These are phyloP conservation scores for Lymantria monacha DNA, from an alignment of 2,888 invertebrate species.

Conservation along the genomic window DNA sequence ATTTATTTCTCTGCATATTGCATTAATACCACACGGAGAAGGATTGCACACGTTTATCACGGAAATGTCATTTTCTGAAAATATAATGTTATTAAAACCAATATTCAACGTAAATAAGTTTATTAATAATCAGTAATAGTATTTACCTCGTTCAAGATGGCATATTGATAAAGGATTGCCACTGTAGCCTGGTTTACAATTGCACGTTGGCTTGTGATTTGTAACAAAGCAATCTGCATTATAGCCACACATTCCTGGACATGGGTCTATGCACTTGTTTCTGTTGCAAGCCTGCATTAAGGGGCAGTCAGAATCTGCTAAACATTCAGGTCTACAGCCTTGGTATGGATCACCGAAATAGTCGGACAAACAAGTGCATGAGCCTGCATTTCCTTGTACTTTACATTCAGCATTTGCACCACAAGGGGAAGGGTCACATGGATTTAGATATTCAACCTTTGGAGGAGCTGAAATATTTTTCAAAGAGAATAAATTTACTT, in stretches of 20 bases:
- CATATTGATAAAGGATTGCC: slow-evolving; percentile 85
- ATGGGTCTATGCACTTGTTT: slow-evolving; percentile 86
- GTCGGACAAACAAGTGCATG: slow-evolving; percentile 86
- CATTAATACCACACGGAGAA: slow-evolving; percentile 87
- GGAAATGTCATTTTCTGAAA: slow-evolving; percentile 59
- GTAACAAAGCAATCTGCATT: slow-evolving; percentile 86
- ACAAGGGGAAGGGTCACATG: slow-evolving; percentile 85
- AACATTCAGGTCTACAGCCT: slow-evolving; percentile 86
- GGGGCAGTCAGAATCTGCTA: slow-evolving; percentile 85
- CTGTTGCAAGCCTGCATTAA: slow-evolving; percentile 83
- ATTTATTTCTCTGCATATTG: slow-evolving; percentile 87
- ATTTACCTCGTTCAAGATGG: slow-evolving; percentile 61
- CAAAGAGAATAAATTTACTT: slow-evolving; percentile 62
- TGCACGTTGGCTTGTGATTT: slow-evolving; percentile 85
- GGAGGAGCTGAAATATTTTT: slow-evolving; percentile 73
- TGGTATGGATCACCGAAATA: slow-evolving; percentile 90
- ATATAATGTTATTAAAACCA: background rate
- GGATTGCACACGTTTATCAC: slow-evolving; percentile 86
- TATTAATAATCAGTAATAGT: slow-evolving; percentile 3
- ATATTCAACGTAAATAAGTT: background rate
- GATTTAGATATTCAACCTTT: slow-evolving; percentile 73
- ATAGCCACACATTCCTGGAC: slow-evolving; percentile 86
- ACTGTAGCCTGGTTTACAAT: slow-evolving; percentile 82
- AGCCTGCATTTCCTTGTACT: slow-evolving; percentile 87
- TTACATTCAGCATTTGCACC: slow-evolving; percentile 88